Base-by-base conservation (phyloP, 2,797 vertebrate genomes). In the Coracias cyanogaster region DNA sequence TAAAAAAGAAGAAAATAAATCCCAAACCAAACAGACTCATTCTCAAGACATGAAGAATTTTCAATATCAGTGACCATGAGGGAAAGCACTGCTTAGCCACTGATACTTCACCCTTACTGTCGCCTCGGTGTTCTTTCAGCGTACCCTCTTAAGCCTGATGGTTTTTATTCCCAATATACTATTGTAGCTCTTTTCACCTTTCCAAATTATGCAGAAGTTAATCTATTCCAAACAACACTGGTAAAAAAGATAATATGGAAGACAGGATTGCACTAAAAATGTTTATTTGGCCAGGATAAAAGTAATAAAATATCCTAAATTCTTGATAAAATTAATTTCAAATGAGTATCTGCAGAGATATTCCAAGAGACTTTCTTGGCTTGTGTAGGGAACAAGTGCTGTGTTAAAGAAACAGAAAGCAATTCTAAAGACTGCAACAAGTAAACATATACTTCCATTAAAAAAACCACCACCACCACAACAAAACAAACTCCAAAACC, bases 261-360 rank as follows among this genome's bases (percentile, higher is more conserved):
- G 48, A 67, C 8, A 70, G 17, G 26, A 51, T 55, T 49, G 33
- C 16, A 29, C 10, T 54, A n/a, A 18, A 84, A 78, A 74, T 2
- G 78, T 70, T 89, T 94, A 49, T 71, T 86, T 31, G 45, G 19
- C 16, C 29, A 45, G 35, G 39, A 3, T n/a, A 70, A 87, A 92
- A 58, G 28, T 37, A 89, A 65, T 55, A 79, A 90, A 83, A 78
- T 43, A 58, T 2, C 14, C 29, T 71, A 26, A 76, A 79, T 72
- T 87, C 60, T n/a, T 81, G 49, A 91, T 76, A 90, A 87, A 93
- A 93, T 7, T 62, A 35, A 74, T 58, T 86, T 90, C 79, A 72
- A 78, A 83, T 58, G 3, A 66, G 12, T 60, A 41, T 52, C 69
- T 81, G 24, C 8, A 86, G 77, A 91, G 20, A 6, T 86, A 39